Base-by-base conservation (phyloP, 2,888 invertebrate species). In the Drosophila stalkeri region DNA sequence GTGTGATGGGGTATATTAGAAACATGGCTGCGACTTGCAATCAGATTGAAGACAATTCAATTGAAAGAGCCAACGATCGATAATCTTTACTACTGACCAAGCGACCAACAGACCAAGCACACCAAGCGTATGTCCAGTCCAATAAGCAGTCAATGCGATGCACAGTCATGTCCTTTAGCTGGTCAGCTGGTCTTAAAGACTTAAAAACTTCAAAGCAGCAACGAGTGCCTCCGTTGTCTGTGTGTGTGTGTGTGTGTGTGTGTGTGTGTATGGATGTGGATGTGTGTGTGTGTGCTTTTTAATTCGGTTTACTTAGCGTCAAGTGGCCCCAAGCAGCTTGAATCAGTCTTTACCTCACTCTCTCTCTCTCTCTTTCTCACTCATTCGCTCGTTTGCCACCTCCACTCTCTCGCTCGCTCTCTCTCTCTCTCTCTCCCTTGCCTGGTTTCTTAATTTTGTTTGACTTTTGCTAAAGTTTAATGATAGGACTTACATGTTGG, bases 1-100 rank as follows among this genome's bases (percentile, higher is more conserved):
- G 16, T 16, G 55, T 6, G n/a, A 46, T 74, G 77, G 70, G 61
- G 59, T 46, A 51, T 46, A 63, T 75, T 47, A 52, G 54, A 47
- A 27, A 57, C 47, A 44, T 61, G 63, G 39, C 44, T 62, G 80
- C 67, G 70, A 82, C 84, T 82, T 74, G 83, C 85, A 80, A 81
- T 77, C 72, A 72, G 85, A 89, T 85, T 80, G 83, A 87, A 87
- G 86, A 87, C 89, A 89, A 89, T 87, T 87, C 89, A 87, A 89
- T 87, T 87, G 89, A 87, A 86, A 83, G 80, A 64, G 61, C 59
- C 66, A 76, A 61, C 64, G 80, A 87, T 89, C 86, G 87, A 87
- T 87, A 89, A 87, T 86, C 87, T 81, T 83, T 68, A 77, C 65
- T 83, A 77, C 75, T 89, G 89, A 86, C 89, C 86, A 20, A 62